Percentiles rank a stretch among this genome's conserved stretches.
Evolutionary conservation across 2,113 vertebrate genomes (phyloP).

Genomic region (Bubalus kerabau): DNA sequence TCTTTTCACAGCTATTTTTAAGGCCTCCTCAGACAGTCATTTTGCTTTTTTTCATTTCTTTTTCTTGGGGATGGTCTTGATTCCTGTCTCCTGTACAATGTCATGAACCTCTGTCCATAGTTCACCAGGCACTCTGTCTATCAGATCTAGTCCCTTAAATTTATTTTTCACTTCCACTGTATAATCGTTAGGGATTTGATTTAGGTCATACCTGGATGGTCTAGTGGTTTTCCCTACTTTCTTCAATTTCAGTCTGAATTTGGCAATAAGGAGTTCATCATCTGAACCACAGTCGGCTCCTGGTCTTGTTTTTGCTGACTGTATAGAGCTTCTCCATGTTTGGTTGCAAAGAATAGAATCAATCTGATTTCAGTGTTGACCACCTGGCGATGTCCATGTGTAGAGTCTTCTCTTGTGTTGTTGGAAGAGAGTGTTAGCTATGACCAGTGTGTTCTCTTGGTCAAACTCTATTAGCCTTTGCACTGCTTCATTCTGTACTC

Average conservation of each 20-base stretch:
- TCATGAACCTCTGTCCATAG: accelerated
- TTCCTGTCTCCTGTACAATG: not conserved
- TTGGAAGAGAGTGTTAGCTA: not conserved
- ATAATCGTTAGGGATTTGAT: not conserved
- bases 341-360: not conserved
- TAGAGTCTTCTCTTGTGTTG: not conserved
- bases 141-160: not conserved
- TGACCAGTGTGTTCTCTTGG: not conserved
- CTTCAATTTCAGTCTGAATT: not conserved
- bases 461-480: not conserved
- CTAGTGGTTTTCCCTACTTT: not conserved
- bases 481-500: not conserved
- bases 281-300: accelerated
- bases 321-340: not conserved
- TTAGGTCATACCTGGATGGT: not conserved
- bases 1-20: not conserved
- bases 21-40: not conserved
- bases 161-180: not conserved
- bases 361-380: not conserved
- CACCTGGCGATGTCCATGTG: not conserved
- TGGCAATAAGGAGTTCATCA: not conserved
- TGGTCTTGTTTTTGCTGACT: not conserved
- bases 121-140: not conserved
- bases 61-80: not conserved
- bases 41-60: not conserved